A percentile compares a stretch with the other conserved stretches of the same genome.
These are phyloP conservation scores for Plutomurus gul DNA, from an alignment of 1,140 invertebrate genomes.

Conservation along the genomic window DNA sequence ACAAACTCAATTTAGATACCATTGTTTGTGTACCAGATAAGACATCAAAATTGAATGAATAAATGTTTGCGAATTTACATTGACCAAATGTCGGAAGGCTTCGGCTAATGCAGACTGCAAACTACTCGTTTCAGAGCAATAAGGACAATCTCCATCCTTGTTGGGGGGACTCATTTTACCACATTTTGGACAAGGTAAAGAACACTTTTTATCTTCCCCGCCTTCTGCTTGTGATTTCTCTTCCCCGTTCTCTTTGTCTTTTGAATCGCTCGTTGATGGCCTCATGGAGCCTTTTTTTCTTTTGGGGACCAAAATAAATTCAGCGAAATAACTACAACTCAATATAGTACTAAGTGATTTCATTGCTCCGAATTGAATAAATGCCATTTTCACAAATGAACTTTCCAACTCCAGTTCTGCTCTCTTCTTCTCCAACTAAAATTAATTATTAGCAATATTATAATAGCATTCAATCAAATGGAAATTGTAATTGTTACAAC, in stretches of 20 bases:
- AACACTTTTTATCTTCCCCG: not conserved
- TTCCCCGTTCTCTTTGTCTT: conserved; percentile 27
- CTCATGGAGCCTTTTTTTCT: conserved; percentile 54
- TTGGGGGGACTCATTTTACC: conserved; percentile 36
- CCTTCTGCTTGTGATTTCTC: conserved; percentile 14
- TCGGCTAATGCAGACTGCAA: conserved; percentile 45
- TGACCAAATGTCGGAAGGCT: conserved; percentile 46
- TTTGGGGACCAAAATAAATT: conserved; percentile 64
- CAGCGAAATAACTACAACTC: conserved; percentile 62
- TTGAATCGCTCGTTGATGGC: conserved; percentile 53
- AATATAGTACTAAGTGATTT: conserved; percentile 63
- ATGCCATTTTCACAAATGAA: conserved; percentile 58
- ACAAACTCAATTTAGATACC: not conserved
- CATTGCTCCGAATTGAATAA: conserved; percentile 65
- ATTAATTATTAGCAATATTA: not conserved
- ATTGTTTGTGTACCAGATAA: not conserved
- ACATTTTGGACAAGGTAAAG: conserved; percentile 38
- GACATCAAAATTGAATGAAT: not conserved
- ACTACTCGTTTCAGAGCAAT: conserved; percentile 38
- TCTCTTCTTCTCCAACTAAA: conserved; percentile 49
- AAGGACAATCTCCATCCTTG: conserved; percentile 37
- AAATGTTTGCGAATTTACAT: conserved; percentile 20
- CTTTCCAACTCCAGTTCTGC: conserved; percentile 45
- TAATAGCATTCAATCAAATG: not conserved
- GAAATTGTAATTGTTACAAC: not conserved